A percentile compares a stretch with the other conserved stretches of the same genome.
These are phyloP conservation scores for Paramisgurnus dabryanus DNA, from an alignment of 2,113 vertebrate species.

Conservation along the genomic window DNA sequence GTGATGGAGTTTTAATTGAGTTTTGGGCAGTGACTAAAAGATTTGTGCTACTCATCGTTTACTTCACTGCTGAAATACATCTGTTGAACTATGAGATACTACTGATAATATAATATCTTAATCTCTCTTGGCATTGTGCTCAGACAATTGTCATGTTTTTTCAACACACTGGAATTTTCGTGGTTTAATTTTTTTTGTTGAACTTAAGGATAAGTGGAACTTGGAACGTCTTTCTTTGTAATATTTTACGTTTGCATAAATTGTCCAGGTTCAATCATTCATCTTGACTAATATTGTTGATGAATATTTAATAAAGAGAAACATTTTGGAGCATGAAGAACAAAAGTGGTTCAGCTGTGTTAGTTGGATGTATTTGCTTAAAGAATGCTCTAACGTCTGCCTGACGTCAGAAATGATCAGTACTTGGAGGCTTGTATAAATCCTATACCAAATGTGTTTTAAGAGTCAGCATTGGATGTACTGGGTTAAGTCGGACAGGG, in stretches of 20 bases:
- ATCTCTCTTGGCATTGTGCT: constrained; percentile 61
- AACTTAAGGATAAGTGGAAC: constrained; percentile 53
- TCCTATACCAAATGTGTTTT: neutral
- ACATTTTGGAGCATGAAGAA: constrained; percentile 64
- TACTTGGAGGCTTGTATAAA: neutral
- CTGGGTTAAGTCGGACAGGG: constrained; percentile 14
- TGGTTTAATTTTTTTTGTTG: constrained; percentile 50
- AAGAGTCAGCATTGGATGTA: neutral
- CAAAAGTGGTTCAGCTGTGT: constrained; percentile 65
- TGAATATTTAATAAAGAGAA: constrained; percentile 61
- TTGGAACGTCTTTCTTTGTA: constrained; percentile 59
- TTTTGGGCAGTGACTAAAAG: constrained; percentile 50
- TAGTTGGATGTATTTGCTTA: constrained; percentile 43
- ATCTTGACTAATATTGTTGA: constrained; percentile 62
- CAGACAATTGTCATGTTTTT: constrained; percentile 55
- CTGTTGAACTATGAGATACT: constrained; percentile 64
- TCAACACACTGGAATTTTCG: constrained; percentile 42
- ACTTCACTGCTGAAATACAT: constrained; percentile 60
- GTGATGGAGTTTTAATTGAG: constrained; percentile 21
- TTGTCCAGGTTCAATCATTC: constrained; percentile 54
- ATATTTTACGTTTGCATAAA: constrained; percentile 58
- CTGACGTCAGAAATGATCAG: constrained; percentile 20
- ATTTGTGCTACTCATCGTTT: constrained; percentile 56
- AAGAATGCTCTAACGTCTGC: constrained; percentile 27
- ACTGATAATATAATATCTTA: constrained; percentile 62